A percentile compares a stretch with the other conserved stretches of the same genome.
Conservation (phyloP, 2,888 invertebrate species). For the Operophtera brumata region DNA sequence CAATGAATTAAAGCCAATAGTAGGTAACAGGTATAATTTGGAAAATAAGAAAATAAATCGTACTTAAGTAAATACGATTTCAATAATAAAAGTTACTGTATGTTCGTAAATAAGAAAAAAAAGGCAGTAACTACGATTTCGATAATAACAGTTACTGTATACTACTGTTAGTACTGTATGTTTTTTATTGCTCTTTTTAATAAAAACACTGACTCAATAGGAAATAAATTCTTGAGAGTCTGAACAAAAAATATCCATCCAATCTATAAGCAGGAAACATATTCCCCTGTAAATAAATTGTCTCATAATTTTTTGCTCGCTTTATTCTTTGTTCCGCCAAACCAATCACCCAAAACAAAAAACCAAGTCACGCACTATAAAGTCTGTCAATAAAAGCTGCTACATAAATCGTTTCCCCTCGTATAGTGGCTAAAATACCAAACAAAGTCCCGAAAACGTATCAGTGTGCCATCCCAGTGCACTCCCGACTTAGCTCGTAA, state of each 20-base stretch:
- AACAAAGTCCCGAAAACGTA: slow-evolving; percentile 67
- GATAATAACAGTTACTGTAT: too few species aligned
- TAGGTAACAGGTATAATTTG: too few species aligned
- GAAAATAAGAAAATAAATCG: too few species aligned
- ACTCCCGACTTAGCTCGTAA: slow-evolving; percentile 75
- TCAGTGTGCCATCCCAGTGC: slow-evolving; percentile 74
- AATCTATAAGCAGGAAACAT: neutral
- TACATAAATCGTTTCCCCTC: slow-evolving; percentile 57
- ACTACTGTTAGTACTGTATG: too few species aligned
- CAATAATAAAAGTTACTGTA: too few species aligned
- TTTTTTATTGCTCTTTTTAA: too few species aligned
- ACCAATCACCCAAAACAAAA: slow-evolving; percentile 25
- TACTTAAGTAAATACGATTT: too few species aligned
- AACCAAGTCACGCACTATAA: slow-evolving; percentile 26
- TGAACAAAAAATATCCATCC: neutral
- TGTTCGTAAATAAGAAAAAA: too few species aligned
- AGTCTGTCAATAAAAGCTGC: slow-evolving; percentile 54
- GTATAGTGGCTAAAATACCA: slow-evolving; percentile 40
- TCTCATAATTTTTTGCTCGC: slow-evolving; percentile 10
- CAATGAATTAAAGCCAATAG: too few species aligned
- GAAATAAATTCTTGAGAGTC: too few species aligned
- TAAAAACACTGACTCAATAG: too few species aligned
- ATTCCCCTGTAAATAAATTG: slow-evolving; percentile 9
- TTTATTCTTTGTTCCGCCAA: slow-evolving; percentile 12
- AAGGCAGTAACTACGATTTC: too few species aligned